Evolutionary conservation across 2,797 vertebrate genomes (phyloP), one percentile per base, ranked within the genome.

Genomic region (Rhinogobio ventralis): DNA sequence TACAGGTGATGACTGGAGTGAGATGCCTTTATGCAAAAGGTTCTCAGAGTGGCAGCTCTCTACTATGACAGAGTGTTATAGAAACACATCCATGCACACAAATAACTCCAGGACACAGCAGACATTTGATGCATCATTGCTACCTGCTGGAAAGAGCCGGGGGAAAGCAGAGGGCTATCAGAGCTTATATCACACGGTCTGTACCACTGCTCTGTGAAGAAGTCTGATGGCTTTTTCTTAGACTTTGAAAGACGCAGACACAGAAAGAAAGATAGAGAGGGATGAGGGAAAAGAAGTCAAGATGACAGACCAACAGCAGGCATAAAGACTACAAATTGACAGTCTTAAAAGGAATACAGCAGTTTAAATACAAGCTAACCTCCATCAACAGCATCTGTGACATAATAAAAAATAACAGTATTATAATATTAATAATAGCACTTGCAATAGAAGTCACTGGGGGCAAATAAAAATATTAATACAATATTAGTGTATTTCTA

Each of bases 81-180:
- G 49, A 84, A 88, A 74, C 66, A 36, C 69, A 79, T 19, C 57
- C 68, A 77, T 45, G 73, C 80, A 75, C 23, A 51, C 20, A 39
- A 14, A 46, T 2, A 25, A 66, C 60, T 45, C n/a, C 51, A 81
- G 49, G 23, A 28, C 49, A 69, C 82, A 71, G 25, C 68, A 55
- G 60, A 45, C 76, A 46, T 25, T n/a, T 11, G 30, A 73, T 75
- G 71, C 77, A 69, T 64, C 69, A 64, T 0, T 11, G 91, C 95
- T 98, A 99, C 98, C 98, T 99, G 97, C 94, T 96, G 95, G 76
- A 96, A 92, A 17, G 93, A 94, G 92, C 96, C 95, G 51, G 96
- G 93, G 30, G 96, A 95, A 88, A 95, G 94, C 83, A 92, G 94
- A 86, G 95, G 95, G 78, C 94, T 94, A 5, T 90, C 93, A 71